These are phyloP conservation scores for Nasonia oneida DNA, from an alignment of 2,888 invertebrate species.

Conservation along the genomic window DNA sequence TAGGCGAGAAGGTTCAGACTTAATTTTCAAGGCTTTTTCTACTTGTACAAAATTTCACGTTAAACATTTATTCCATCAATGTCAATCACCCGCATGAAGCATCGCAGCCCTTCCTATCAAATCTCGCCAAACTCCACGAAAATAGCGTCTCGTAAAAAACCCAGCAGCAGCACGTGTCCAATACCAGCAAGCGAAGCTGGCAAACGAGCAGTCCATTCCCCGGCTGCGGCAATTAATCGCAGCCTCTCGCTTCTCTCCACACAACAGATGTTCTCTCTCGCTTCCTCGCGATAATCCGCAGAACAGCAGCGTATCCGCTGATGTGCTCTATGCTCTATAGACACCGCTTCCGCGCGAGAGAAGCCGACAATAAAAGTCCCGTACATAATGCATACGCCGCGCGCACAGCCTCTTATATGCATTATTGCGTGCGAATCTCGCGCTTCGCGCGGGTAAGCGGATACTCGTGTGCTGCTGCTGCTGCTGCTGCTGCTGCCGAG, in stretches of 20 bases:
- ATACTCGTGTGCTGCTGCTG: neutral
- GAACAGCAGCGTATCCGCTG: neutral
- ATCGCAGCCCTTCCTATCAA: neutral
- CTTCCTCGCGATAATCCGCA: neutral
- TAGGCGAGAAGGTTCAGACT: too few species aligned
- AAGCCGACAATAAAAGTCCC: conserved; percentile 40
- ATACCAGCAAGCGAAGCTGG: neutral
- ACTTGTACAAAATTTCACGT: too few species aligned
- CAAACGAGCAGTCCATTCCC: neutral
- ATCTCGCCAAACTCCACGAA: neutral
- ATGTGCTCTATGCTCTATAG: neutral
- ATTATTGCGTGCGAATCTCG: conserved; percentile 24
- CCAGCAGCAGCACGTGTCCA: neutral
- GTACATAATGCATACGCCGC: neutral
- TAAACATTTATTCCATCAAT: too few species aligned
- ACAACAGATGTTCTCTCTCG: neutral
- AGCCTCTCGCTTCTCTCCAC: neutral
- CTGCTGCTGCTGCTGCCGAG: too few species aligned
- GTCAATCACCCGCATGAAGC: neutral
- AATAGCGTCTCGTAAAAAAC: neutral
- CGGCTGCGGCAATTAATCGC: neutral
- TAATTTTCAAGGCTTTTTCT: too few species aligned
- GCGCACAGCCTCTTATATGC: neutral
- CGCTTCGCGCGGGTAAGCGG: neutral
- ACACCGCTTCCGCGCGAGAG: conserved; percentile 1